Evolutionary conservation across 1,140 invertebrate species (phyloP).

Genomic region (Orussus abietinus): DNA sequence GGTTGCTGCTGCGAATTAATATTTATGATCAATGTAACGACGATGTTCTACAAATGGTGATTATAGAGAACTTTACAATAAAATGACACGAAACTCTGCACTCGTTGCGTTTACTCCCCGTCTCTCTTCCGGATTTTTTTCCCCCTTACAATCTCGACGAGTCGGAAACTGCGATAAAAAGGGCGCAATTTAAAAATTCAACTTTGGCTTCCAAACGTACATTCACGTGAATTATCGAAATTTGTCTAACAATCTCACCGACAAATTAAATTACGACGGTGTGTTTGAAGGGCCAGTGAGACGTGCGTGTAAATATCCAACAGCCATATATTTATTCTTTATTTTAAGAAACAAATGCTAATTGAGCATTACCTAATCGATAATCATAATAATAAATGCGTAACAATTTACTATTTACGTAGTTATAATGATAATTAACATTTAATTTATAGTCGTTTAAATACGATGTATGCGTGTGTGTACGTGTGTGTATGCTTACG

Average conservation of each 20-base stretch:
- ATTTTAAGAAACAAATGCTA: conserved; percentile 57
- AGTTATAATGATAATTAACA: conserved; percentile 54
- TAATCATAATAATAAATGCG: conserved; percentile 56
- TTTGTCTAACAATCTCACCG: background rate
- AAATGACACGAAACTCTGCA: too few species aligned
- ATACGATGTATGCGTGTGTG: conserved; percentile 46
- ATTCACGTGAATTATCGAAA: too few species aligned
- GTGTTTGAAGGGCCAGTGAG: conserved; percentile 23
- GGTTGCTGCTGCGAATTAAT: conserved; percentile 38
- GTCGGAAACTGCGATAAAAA: too few species aligned
- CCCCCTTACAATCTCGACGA: too few species aligned
- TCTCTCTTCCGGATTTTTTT: too few species aligned
- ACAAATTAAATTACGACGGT: too few species aligned
- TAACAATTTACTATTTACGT: conserved; percentile 53
- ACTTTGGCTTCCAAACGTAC: too few species aligned
- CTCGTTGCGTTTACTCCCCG: too few species aligned
- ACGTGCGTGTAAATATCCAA: conserved; percentile 50
- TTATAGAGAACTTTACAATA: conserved; percentile 48
- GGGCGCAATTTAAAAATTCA: too few species aligned
- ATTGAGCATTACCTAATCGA: conserved; percentile 56
- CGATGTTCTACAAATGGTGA: conserved; percentile 29
- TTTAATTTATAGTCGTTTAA: conserved; percentile 53
- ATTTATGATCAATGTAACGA: conserved; percentile 43
- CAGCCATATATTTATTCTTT: conserved; percentile 57
- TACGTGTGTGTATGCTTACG: conserved; percentile 33